Conservation (phyloP, 92 coral and sea anemone species). For the Actinernus sp. region DNA sequence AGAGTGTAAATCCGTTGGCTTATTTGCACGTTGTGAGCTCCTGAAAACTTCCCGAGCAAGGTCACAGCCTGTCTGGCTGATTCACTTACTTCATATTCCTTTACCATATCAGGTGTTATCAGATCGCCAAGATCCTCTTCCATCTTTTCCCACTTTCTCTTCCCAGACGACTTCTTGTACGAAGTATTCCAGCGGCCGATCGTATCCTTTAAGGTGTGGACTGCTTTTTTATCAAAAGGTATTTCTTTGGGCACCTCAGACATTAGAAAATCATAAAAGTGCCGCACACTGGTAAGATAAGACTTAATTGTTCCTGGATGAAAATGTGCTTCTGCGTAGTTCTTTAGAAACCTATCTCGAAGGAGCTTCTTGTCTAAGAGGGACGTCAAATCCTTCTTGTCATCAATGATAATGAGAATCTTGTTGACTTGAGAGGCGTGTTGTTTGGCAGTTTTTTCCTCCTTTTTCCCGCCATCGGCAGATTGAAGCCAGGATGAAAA, state of each 20-base stretch:
- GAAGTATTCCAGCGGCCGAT: constrained; percentile 10
- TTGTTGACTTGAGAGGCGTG: constrained; percentile 22
- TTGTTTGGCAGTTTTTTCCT: constrained; percentile 42
- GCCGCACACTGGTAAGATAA: constrained; percentile 56
- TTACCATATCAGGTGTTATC: constrained; percentile 36
- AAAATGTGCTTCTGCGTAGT: constrained; percentile 19
- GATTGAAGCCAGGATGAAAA: constrained; percentile 49
- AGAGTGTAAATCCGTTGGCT: constrained; percentile 55
- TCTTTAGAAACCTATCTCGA: constrained; percentile 33
- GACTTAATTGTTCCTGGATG: constrained; percentile 58
- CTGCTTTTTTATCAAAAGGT: constrained; percentile 13
- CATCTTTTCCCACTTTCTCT: constrained; percentile 54
- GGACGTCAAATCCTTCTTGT: constrained; percentile 16
- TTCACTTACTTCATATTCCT: constrained; percentile 37
- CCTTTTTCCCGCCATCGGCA: constrained; percentile 58
- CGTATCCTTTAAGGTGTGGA: neutral
- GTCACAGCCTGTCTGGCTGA: constrained; percentile 45
- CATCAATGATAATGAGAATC: constrained; percentile 26
- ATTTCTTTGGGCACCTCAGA: constrained; percentile 19
- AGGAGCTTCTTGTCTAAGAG: constrained; percentile 26
- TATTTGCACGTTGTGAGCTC: constrained; percentile 22
- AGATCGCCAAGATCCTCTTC: constrained; percentile 35
- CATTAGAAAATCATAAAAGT: constrained; percentile 50
- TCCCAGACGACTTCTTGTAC: constrained; percentile 26
- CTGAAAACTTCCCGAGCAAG: constrained; percentile 32